These are phyloP conservation scores for Camelus bactrianus DNA, from an alignment of 2,113 vertebrate genomes.

Conservation along the genomic window DNA sequence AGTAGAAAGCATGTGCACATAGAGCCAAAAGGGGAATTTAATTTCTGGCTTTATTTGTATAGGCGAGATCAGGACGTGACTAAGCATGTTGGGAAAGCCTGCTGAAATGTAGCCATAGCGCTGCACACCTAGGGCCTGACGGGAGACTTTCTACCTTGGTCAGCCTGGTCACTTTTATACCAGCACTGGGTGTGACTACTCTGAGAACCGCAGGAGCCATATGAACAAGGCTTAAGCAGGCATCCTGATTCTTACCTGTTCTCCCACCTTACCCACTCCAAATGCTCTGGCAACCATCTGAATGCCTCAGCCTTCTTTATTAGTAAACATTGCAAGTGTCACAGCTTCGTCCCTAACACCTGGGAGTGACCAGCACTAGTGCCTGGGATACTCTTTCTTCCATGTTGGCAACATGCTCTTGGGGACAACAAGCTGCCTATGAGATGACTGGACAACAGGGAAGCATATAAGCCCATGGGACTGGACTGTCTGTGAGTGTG, in stretches of 20 bases:
- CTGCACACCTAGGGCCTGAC: not conserved
- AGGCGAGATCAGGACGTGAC: not conserved
- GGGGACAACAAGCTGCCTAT: not conserved
- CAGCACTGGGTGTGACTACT: not conserved
- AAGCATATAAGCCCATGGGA: rapidly evolving
- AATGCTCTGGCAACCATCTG: not conserved
- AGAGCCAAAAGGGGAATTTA: slow-evolving; percentile 26
- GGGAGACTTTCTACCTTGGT: not conserved
- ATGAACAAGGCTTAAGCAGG: not conserved
- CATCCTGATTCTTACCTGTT: not conserved
- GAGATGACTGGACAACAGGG: not conserved
- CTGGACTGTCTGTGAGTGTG: not conserved
- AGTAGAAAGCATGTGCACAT: not conserved
- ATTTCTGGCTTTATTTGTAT: slow-evolving; percentile 26
- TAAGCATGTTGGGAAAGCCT: not conserved
- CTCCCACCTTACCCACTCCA: not conserved
- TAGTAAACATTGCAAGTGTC: not conserved
- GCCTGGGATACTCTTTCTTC: not conserved
- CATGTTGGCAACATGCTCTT: not conserved
- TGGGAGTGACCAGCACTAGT: not conserved
- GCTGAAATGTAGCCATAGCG: not conserved
- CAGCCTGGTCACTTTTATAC: not conserved
- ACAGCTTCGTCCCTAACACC: not conserved
- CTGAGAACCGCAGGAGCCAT: not conserved
- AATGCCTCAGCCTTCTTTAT: not conserved